These are phyloP conservation scores for Ophraella communa DNA, from an alignment of 2,888 invertebrate species.

Conservation along the genomic window DNA sequence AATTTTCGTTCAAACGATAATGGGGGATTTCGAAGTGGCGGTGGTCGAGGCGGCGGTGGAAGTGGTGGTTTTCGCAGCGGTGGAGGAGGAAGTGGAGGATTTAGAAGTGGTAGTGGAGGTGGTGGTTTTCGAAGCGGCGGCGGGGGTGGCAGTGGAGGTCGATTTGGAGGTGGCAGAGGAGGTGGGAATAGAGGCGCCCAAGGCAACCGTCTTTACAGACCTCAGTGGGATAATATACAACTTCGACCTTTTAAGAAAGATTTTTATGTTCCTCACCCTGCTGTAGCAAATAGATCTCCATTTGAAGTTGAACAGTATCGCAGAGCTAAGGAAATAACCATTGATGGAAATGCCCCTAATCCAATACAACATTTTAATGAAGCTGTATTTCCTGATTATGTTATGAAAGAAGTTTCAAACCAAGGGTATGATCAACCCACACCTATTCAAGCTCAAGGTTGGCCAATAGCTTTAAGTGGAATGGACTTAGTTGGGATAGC, in stretches of 20 bases:
- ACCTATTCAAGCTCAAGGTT: conserved; percentile 86
- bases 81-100: conserved; percentile 25
- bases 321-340: conserved; percentile 82
- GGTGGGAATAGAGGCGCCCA: conserved; percentile 49
- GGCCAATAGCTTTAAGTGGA: conserved; percentile 86
- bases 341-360: conserved; percentile 77
- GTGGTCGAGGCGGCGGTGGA: conserved; percentile 53
- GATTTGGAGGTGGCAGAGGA: conserved; percentile 57
- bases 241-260: conserved; percentile 85
- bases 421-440: conserved; percentile 76
- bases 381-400: conserved; percentile 80
- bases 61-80: conserved; percentile 34
- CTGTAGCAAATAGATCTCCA: conserved; percentile 69
- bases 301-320: conserved; percentile 79
- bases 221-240: conserved; percentile 76
- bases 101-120: conserved; percentile 58
- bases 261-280: conserved; percentile 78
- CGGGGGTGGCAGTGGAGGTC: conserved; percentile 15
- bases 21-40: conserved; percentile 21
- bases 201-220: conserved; percentile 66
- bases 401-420: conserved; percentile 74
- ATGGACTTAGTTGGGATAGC: conserved; percentile 89
- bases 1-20: conserved; percentile 49
- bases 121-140: conserved; percentile 54
- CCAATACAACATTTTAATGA: conserved; percentile 82